These are phyloP conservation scores for Drosophila orena DNA, from an alignment of 1,140 invertebrate species.

Conservation along the genomic window DNA sequence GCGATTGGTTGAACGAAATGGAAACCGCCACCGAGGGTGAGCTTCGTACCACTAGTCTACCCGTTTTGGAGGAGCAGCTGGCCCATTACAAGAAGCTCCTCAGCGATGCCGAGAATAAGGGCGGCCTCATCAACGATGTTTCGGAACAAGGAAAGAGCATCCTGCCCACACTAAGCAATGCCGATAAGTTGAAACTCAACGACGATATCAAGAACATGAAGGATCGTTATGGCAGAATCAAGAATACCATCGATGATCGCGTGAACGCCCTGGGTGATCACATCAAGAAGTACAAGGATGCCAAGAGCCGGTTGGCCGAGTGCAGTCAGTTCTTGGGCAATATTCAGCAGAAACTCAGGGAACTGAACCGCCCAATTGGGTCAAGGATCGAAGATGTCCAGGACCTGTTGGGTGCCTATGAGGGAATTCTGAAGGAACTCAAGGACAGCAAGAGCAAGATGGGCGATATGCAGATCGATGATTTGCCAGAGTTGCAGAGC, in stretches of 20 bases:
- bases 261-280: conserved; percentile 89
- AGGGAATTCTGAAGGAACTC: conserved; percentile 91
- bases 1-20: conserved; percentile 94
- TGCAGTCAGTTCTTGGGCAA: conserved; percentile 91
- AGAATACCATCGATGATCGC: conserved; percentile 91
- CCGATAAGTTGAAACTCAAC: conserved; percentile 92
- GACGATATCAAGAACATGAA: conserved; percentile 91
- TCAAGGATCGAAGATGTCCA: conserved; percentile 93
- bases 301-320: conserved; percentile 91
- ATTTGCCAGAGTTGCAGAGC: conserved; percentile 90
- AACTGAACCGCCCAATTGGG: conserved; percentile 93
- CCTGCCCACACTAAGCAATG: conserved; percentile 92
- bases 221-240: conserved; percentile 91
- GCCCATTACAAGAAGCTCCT: conserved; percentile 92
- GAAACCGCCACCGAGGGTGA: conserved; percentile 93
- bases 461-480: conserved; percentile 90
- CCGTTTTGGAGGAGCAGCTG: conserved; percentile 93
- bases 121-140: conserved; percentile 90
- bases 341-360: conserved; percentile 93
- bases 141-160: conserved; percentile 92
- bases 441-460: conserved; percentile 92
- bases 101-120: conserved; percentile 90
- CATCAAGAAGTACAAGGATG: conserved; percentile 92
- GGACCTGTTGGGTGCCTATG: conserved; percentile 91
- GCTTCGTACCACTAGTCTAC: conserved; percentile 90